Conservation (phyloP, 2,888 invertebrate genomes). For the Watsonalla cultraria region DNA sequence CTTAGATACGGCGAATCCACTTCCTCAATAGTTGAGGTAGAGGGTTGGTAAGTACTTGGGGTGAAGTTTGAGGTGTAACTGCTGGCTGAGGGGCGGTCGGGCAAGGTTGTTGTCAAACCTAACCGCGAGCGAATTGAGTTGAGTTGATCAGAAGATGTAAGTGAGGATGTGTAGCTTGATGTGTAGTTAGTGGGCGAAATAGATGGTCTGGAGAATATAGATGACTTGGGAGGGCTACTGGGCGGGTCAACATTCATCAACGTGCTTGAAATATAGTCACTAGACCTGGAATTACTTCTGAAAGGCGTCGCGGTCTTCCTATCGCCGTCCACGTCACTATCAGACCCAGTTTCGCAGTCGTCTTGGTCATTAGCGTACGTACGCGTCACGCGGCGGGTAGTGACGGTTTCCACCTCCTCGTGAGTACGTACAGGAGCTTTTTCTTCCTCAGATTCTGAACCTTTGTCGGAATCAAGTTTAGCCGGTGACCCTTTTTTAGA, state of each 20-base stretch:
- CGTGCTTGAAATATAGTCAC: slow-evolving; percentile 66
- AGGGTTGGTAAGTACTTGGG: slow-evolving; percentile 53
- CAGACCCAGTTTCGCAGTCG: slow-evolving; percentile 84
- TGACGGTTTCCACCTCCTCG: slow-evolving; percentile 72
- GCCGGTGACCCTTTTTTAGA: slow-evolving; percentile 60
- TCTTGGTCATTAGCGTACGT: slow-evolving; percentile 73
- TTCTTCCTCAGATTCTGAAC: slow-evolving; percentile 66
- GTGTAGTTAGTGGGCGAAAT: slow-evolving; percentile 43
- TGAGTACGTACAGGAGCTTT: slow-evolving; percentile 61
- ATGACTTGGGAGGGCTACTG: slow-evolving; percentile 56
- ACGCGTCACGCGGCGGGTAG: slow-evolving; percentile 73
- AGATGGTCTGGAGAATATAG: slow-evolving; percentile 63
- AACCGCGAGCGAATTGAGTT: slow-evolving; percentile 79
- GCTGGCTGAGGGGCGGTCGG: slow-evolving; percentile 51
- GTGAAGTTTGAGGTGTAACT: slow-evolving; percentile 49
- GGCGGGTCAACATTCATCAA: slow-evolving; percentile 48
- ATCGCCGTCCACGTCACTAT: slow-evolving; percentile 81
- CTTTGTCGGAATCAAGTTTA: slow-evolving; percentile 64
- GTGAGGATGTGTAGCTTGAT: slow-evolving; percentile 44
- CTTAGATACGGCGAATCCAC: slow-evolving; percentile 84
- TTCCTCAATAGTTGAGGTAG: slow-evolving; percentile 65
- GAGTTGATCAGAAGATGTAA: slow-evolving; percentile 71
- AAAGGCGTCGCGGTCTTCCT: slow-evolving; percentile 57
- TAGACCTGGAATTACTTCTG: slow-evolving; percentile 59
- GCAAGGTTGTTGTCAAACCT: slow-evolving; percentile 69